Evolutionary conservation across 2,113 vertebrate species (phyloP).

Genomic region (Gambusia holbrooki): DNA sequence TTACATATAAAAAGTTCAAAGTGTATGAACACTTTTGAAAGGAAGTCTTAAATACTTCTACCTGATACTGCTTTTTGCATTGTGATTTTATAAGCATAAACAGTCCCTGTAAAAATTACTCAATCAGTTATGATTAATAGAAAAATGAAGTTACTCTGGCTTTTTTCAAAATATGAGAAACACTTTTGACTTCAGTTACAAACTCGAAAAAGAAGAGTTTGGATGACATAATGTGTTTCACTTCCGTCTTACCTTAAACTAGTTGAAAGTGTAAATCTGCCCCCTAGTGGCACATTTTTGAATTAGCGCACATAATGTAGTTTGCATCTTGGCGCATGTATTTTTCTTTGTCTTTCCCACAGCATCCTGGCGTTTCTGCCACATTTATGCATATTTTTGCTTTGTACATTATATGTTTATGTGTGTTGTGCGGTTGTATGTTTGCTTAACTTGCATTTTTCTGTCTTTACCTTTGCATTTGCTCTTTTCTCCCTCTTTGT

Average conservation of each 20-base stretch:
- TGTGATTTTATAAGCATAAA: background rate
- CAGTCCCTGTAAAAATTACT: background rate
- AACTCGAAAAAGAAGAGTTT: conserved; percentile 10
- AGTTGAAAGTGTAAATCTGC: conserved; percentile 46
- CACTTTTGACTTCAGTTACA: background rate
- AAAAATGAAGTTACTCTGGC: background rate
- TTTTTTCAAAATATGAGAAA: background rate
- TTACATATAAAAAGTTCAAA: background rate
- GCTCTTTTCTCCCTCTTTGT: conserved; percentile 37
- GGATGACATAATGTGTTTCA: conserved; percentile 23
- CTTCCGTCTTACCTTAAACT: conserved; percentile 36
- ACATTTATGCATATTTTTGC: background rate
- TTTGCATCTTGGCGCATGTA: background rate
- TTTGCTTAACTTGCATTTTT: conserved; percentile 40
- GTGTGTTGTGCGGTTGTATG: conserved; percentile 17
- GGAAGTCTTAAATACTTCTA: background rate
- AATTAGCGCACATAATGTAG: conserved; percentile 7
- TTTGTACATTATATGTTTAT: conserved; percentile 29
- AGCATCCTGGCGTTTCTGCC: background rate
- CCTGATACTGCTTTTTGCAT: background rate
- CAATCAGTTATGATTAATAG: background rate
- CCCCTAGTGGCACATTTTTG: conserved; percentile 57
- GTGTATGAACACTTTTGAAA: background rate
- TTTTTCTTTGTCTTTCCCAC: background rate
- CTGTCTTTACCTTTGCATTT: conserved; percentile 44